Percentiles rank a stretch among this genome's conserved stretches.
Evolutionary conservation across 1,140 invertebrate species (phyloP).

Genomic region (Triops longicaudatus): DNA sequence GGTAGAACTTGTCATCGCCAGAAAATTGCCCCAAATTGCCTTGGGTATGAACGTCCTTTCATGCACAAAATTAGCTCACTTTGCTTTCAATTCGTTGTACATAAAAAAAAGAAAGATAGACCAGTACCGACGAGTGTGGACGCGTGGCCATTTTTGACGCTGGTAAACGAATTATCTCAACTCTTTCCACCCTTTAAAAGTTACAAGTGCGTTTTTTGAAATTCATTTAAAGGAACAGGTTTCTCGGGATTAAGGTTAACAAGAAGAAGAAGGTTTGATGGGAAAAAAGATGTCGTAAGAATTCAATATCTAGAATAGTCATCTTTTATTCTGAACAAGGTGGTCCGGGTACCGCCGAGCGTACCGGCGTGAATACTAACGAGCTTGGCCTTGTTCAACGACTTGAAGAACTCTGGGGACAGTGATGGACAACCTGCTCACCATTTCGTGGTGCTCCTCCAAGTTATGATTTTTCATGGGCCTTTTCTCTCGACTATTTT

Average conservation of each 20-base stretch:
- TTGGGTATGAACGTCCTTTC: too few relatives aligned
- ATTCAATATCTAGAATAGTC: constrained; percentile 2
- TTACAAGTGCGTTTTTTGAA: neutral
- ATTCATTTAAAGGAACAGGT: neutral
- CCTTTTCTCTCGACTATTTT: neutral
- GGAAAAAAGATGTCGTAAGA: constrained; percentile 3
- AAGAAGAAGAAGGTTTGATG: neutral
- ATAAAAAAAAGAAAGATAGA: too few relatives aligned
- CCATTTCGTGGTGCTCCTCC: neutral
- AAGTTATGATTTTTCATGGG: neutral
- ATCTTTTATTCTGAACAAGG: constrained; percentile 12
- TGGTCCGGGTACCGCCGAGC: neutral
- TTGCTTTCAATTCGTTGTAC: too few relatives aligned
- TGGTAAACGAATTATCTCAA: neutral
- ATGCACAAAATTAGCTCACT: too few relatives aligned
- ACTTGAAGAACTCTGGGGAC: neutral
- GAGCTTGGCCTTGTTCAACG: constrained; percentile 9
- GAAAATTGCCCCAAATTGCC: too few relatives aligned
- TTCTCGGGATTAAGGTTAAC: neutral
- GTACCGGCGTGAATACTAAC: neutral
- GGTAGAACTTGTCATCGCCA: too few relatives aligned
- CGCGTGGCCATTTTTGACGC: too few relatives aligned
- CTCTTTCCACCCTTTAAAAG: neutral
- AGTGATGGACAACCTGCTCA: constrained; percentile 2
- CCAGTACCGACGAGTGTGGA: too few relatives aligned